phyloP scores from a whole-genome alignment of 2,888 invertebrate species.

The Resseliella maxima region DNA sequence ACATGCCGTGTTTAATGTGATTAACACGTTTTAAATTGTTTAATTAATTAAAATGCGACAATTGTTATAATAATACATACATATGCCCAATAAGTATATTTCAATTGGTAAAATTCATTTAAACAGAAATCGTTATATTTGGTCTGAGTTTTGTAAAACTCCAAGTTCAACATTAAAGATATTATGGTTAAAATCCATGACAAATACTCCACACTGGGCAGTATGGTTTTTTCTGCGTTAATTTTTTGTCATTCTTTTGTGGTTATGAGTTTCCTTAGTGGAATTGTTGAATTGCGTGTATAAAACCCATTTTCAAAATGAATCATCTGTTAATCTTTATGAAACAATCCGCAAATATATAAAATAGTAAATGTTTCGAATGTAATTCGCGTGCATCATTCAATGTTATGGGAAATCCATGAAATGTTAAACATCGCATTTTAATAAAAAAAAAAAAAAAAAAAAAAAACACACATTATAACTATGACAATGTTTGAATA shows the following conservation, averaged over 20 bases:
- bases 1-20: background rate
- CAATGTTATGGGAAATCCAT: background rate
- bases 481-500: background rate
- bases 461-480: background rate
- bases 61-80: background rate
- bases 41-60: constrained; percentile 14
- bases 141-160: no score
- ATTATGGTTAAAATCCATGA: no score
- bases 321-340: background rate
- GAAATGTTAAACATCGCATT: background rate
- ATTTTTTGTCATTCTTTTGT: background rate
- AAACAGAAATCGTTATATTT: no score
- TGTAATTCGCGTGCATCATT: background rate
- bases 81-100: background rate
- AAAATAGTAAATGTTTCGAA: background rate
- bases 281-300: background rate
- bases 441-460: no score
- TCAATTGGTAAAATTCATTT: no score
- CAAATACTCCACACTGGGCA: no score
- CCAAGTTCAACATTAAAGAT: no score
- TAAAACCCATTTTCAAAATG: constrained; percentile 14
- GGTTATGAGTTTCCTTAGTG: background rate
- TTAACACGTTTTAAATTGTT: background rate
- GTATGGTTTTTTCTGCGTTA: background rate
- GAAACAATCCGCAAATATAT: background rate